These are phyloP conservation scores for Dermatemys mawii DNA, from an alignment of 2,113 vertebrate genomes.

Conservation along the genomic window DNA sequence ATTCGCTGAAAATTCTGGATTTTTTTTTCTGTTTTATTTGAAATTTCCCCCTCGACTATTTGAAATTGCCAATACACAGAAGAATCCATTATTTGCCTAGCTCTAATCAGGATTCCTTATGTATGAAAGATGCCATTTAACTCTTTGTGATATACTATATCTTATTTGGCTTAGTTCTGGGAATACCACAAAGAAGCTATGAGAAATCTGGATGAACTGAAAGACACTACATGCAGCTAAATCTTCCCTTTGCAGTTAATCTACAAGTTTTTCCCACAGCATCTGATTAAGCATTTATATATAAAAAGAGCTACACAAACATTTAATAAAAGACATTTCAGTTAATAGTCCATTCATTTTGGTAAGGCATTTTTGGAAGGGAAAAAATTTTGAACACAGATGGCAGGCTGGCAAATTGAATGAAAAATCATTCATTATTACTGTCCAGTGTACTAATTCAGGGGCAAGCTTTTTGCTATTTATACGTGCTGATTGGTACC, in stretches of 20 bases:
- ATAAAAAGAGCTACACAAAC: neutral
- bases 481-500: neutral
- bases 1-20: neutral
- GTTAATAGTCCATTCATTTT: neutral
- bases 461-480: neutral
- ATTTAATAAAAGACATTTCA: neutral
- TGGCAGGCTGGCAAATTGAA: neutral
- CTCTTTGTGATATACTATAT: neutral
- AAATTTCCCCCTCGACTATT: neutral
- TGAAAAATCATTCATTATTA: neutral
- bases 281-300: neutral
- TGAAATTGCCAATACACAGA: neutral
- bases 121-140: neutral
- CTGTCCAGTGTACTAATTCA: neutral
- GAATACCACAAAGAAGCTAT: neutral
- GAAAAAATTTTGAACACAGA: neutral
- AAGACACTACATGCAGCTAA: neutral
- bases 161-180: neutral
- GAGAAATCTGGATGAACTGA: neutral
- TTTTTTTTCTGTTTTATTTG: neutral
- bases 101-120: neutral
- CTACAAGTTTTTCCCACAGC: neutral
- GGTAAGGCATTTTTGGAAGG: neutral
- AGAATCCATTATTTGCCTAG: neutral
- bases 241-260: neutral